Evolutionary conservation across 2,113 vertebrate species (phyloP), one percentile per base, ranked within the genome.

Genomic region (Perognathus longimembris): DNA sequence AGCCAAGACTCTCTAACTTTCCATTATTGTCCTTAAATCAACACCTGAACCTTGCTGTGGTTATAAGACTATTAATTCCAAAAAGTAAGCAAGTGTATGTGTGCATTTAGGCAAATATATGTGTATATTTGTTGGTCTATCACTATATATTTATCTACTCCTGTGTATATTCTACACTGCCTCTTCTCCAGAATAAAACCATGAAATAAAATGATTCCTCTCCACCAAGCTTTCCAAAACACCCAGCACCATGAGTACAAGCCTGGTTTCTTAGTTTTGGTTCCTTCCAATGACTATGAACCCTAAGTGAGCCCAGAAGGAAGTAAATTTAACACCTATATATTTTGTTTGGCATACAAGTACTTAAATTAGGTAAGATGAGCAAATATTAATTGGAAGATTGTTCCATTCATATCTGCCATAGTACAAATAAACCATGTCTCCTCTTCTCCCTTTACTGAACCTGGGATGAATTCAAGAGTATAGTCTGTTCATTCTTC

Each of bases 41-140:
- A 66, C 15, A 89, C 67, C 76, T 83, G 26, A 69, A 38, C 18
- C 38, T 92, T 30, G 71, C 38, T 63, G 45, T 77, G 73, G 82
- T 57, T 57, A 69, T 66, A 69, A 83, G 73, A 88, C 90, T 88
- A 94, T 80, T 92, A 94, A 91, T 89, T 66, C 75, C 63, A 83
- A 28, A 94, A 90, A 30, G 59, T 61, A 85, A 88, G 28, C 36
- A 54, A 54, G 17, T 54, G 50, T 18, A 54, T 54, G 14, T 1
- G 50, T 54, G 83, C 50, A 57, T 83, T 76, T 74, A 91, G 85
- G 38, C 59, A 81, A 70, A 92, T 66, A 2, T 7, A 88, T 17
- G 26, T 42, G 34, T 79, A 90, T 69, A 15, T 21, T 57, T 40
- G 61, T 6, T 34, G 70, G 69, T 28, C 66, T 28, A 21, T 85